Base-by-base conservation (phyloP, 2,888 invertebrate species). In the Bursaphelenchus okinawaensis region DNA sequence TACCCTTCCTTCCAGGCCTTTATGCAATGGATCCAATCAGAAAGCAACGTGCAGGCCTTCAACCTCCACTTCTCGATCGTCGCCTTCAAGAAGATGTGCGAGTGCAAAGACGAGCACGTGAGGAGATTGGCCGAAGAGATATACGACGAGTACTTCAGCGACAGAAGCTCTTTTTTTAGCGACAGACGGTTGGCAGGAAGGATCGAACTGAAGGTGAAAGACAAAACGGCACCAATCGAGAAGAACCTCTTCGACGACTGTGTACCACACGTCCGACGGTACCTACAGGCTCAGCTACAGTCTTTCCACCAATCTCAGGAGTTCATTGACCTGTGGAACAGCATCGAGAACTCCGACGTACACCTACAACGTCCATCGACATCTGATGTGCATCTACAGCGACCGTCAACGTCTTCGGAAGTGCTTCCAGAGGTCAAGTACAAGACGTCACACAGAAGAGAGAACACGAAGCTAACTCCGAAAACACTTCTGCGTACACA, bases 241-340 rank as follows among this genome's bases (percentile, higher is more conserved):
- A 50, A 20, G 7, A 29, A 26, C 16, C 22, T 55, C 24, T 71
- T 71, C 31, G 71, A 72, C n/a, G 27, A 65, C 16, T 71, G 70
- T n/a, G 22, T 68, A 23, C 60, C 65, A 22, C 51, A 66, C 19
- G 12, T 71, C 9, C 58, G 74, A 40, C 55, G 59, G 7, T 74
- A 71, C 62, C 65, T 78, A 4, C 59, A 75, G 8, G 22, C 63
- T 1, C 76, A 79, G 55, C 78, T 79, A 66, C 68, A 72, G n/a
- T 63, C 71, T 20, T 79, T 79, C 63, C 70, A 72, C 23, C 24
- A 55, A 0, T 78, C 78, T 12, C 75, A 76, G 50, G 76, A 76
- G 55, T 79, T 79, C 61, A 64, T 79, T 16, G 77, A 79, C 20
- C 72, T 75, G 22, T 74, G 77, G 62, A 79, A 79, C 67, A 55